Evolutionary conservation across 1,140 invertebrate species (phyloP), one percentile per base, ranked within the genome.

Genomic region (Aphaenogaster rudis): DNA sequence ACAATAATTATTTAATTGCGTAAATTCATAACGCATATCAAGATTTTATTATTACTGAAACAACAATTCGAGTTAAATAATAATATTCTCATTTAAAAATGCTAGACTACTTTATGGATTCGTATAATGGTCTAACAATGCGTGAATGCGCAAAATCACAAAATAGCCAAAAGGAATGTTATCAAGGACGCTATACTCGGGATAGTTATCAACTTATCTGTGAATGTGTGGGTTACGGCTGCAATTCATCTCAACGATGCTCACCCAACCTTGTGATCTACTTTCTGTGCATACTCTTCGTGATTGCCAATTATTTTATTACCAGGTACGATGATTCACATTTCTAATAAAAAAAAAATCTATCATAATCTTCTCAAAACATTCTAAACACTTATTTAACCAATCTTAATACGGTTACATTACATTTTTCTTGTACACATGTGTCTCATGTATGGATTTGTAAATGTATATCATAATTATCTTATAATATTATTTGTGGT

Each of bases 161-260:
- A 13, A 92, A 77, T 15, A 77, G 39, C 13, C 78, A 84, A 13
- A 87, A 76, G 0, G 66, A 88, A 45, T 93, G 93, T 87, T 93
- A 93, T 63, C 80, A 79, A 64, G 92, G 92, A 69, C 89, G 89
- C 63, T 92, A 93, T 36, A 82, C 45, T 15, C 88, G 67, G 2
- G 92, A 91, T 61, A 93, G 92, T 88, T 91, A 92, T 88, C 92
- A 92, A 69, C 54, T 81, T 17, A 76, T 89, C 33, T 93, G 92
- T 76, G 93, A 93, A 71, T 93, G 92, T 21, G 71, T 87, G 45
- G 87, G 81, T 48, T 74, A 77, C 3, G 88, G 90, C 54, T 93
- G 92, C 57, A 93, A 93, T 88, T 82, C 59, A 36, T 89, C 88
- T 9, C 54, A 50, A 39, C 86, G 21, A 59, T 76, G 28, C 5